Conservation (phyloP, 2,888 invertebrate genomes). For the Pammene fasciana region DNA sequence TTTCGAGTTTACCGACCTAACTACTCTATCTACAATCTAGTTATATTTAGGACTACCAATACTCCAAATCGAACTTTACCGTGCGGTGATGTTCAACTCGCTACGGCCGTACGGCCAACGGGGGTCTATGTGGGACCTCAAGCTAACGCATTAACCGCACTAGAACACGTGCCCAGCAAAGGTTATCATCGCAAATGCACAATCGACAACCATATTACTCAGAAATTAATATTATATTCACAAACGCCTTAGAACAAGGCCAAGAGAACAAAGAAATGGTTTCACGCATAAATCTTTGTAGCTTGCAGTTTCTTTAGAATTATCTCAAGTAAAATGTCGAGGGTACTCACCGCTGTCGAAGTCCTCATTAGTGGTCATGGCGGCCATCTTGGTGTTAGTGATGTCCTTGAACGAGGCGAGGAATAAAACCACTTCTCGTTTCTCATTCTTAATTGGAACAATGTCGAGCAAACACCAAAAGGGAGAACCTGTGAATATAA, state of each 20-base stretch:
- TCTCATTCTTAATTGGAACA: constrained; percentile 99
- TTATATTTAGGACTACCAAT: constrained; percentile 54
- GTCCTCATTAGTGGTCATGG: constrained; percentile 92
- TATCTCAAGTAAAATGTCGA: constrained; percentile 52
- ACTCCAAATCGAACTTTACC: constrained; percentile 72
- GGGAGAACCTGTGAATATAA: constrained; percentile 87
- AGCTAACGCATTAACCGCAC: constrained; percentile 73
- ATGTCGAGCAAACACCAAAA: constrained; percentile 99
- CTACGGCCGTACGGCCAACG: constrained; percentile 59
- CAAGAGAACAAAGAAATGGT: constrained; percentile 48
- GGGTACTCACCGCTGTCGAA: constrained; percentile 92
- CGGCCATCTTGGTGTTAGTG: constrained; percentile 94
- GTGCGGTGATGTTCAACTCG: constrained; percentile 77
- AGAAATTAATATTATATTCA: constrained; percentile 46
- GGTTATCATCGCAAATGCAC: constrained; percentile 60
- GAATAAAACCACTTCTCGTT: constrained; percentile 97
- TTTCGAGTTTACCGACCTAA: background rate
- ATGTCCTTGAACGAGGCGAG: constrained; percentile 98
- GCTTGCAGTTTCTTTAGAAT: constrained; percentile 55
- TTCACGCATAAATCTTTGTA: constrained; percentile 49
- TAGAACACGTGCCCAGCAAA: constrained; percentile 73
- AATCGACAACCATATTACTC: constrained; percentile 51
- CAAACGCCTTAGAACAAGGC: constrained; percentile 50
- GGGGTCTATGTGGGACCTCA: constrained; percentile 72
- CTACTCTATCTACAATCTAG: constrained; percentile 57